Evolutionary conservation across 2,888 invertebrate genomes (phyloP).

Genomic region (Drosophila nr. fundita): DNA sequence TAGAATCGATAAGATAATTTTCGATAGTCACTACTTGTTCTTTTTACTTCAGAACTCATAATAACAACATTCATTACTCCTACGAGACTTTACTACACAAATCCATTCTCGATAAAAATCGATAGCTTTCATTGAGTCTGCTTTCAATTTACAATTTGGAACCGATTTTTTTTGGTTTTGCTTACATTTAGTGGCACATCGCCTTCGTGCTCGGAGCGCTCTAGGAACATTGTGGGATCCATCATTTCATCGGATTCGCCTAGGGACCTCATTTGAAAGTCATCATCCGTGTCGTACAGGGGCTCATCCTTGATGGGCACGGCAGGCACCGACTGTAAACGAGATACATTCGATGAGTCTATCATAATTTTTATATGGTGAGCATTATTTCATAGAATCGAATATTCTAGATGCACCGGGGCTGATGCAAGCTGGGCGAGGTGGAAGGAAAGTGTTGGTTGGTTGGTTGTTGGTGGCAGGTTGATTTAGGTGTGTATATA

Average conservation of each 20-base stretch:
- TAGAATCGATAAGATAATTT: neutral
- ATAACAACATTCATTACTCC: neutral
- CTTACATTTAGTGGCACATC: constrained; percentile 79
- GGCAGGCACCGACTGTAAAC: constrained; percentile 82
- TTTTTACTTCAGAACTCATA: neutral
- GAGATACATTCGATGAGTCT: constrained; percentile 17
- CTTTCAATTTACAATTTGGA: neutral
- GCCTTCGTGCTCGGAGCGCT: constrained; percentile 83
- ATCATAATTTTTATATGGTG: no score
- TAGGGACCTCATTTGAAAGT: constrained; percentile 77
- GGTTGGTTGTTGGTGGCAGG: neutral
- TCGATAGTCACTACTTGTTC: neutral
- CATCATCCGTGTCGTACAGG: constrained; percentile 81
- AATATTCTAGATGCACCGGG: neutral
- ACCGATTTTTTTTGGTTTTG: no score
- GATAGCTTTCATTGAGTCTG: neutral
- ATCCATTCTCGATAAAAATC: neutral
- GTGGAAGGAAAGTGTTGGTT: neutral
- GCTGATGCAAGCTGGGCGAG: neutral
- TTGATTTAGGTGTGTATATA: neutral
- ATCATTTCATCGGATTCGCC: constrained; percentile 84
- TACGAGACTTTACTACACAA: neutral
- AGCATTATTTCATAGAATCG: neutral
- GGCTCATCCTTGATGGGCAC: constrained; percentile 84
- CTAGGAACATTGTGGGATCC: constrained; percentile 84